A percentile compares a stretch with the other conserved stretches of the same genome.
phyloP scores from a whole-genome alignment of 2,888 invertebrate genomes.

The Euzophera pinguis region DNA sequence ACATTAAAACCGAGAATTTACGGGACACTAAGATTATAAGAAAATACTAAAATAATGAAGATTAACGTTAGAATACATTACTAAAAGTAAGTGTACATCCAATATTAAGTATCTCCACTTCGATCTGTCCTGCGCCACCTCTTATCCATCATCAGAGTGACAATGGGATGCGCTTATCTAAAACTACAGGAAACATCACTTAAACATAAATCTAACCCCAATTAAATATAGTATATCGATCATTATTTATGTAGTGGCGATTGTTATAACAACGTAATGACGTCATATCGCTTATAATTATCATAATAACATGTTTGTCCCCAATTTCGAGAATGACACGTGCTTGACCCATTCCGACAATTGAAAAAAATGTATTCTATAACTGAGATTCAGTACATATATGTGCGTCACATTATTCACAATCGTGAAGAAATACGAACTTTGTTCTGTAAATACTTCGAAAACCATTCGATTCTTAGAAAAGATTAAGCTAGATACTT shows the following conservation, averaged over 20 bases:
- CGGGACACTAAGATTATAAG: too few species aligned
- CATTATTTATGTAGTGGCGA: neutral
- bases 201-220: neutral
- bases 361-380: neutral
- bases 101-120: too few species aligned
- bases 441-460: too few species aligned
- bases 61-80: neutral
- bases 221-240: neutral
- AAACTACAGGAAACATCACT: neutral
- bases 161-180: neutral
- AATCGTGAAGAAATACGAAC: neutral
- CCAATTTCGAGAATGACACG: conserved; percentile 11
- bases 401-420: neutral
- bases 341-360: conserved; percentile 9
- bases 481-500: too few species aligned
- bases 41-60: too few species aligned
- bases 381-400: neutral
- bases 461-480: too few species aligned
- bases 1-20: too few species aligned
- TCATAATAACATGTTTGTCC: conserved; percentile 7
- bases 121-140: too few species aligned
- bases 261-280: conserved; percentile 12
- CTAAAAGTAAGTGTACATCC: too few species aligned
- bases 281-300: conserved; percentile 3
- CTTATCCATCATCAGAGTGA: too few species aligned